A percentile compares a stretch with the other conserved stretches of the same genome.
These are phyloP conservation scores for Cryptotermes secundus DNA, from an alignment of 1,140 invertebrate species.

Conservation along the genomic window DNA sequence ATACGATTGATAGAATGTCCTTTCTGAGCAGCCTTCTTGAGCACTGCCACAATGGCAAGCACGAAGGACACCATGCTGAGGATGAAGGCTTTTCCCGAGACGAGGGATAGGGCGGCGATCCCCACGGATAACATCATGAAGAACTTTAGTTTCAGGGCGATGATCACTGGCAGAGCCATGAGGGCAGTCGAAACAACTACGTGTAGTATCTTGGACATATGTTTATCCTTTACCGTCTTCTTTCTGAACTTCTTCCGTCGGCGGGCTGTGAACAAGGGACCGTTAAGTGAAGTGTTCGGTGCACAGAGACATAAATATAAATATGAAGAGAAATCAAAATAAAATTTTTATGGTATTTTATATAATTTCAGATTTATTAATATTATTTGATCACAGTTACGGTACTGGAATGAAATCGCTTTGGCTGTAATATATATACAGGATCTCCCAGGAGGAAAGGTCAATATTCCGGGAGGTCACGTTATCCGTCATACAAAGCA, in stretches of 20 bases:
- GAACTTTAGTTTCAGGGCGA: conserved; percentile 17
- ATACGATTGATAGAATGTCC: neutral
- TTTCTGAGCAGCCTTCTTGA: neutral
- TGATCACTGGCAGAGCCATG: conserved; percentile 1
- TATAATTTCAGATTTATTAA: no score
- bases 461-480: no score
- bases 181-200: neutral
- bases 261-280: conserved; percentile 11
- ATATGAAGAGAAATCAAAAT: no score
- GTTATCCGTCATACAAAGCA: no score
- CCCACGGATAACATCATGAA: conserved; percentile 12
- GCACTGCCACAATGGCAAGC: neutral
- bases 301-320: neutral
- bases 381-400: no score
- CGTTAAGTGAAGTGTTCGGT: conserved; percentile 12
- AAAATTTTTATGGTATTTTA: no score
- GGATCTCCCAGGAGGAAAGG: no score
- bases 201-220: neutral
- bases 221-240: neutral
- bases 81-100: conserved; percentile 20
- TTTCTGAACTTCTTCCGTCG: neutral
- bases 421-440: no score
- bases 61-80: conserved; percentile 26
- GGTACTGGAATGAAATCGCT: no score
- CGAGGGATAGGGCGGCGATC: neutral